A percentile compares a stretch with the other conserved stretches of the same genome.
Evolutionary conservation across 2,797 vertebrate species (phyloP).

Genomic region (Aplochiton taeniatus): DNA sequence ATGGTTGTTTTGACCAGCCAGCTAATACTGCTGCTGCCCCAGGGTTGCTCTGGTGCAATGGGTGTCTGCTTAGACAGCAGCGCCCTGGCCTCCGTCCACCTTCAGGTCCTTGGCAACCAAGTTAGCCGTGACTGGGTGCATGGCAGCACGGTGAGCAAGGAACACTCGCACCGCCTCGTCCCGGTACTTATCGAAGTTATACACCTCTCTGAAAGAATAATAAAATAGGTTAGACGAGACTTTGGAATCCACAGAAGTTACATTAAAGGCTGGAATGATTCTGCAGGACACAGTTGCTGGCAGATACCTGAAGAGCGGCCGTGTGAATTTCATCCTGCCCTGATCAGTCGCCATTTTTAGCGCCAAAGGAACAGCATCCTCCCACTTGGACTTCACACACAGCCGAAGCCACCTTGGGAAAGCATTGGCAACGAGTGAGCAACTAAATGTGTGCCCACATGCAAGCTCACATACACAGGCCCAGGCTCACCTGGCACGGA

Average conservation of each 20-base stretch:
- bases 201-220: constrained; percentile 81
- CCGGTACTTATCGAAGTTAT: constrained; percentile 80
- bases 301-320: constrained; percentile 89
- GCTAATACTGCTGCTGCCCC: neutral
- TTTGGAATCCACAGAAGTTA: neutral
- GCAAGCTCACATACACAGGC: neutral
- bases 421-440: neutral
- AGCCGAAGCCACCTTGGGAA: constrained; percentile 87
- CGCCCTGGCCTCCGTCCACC: constrained; percentile 61
- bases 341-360: constrained; percentile 94
- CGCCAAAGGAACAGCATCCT: constrained; percentile 87
- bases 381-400: constrained; percentile 88
- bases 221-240: neutral
- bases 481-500: constrained; percentile 85
- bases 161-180: constrained; percentile 79
- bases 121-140: constrained; percentile 88
- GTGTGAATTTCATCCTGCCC: constrained; percentile 95
- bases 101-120: constrained; percentile 89
- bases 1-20: neutral
- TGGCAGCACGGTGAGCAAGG: constrained; percentile 71
- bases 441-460: neutral
- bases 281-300: neutral
- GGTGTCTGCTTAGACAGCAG: constrained; percentile 23
- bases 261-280: too few species aligned
- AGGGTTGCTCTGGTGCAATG: neutral